Base-by-base conservation (phyloP, 1,140 invertebrate species). In the Calephelis virginiensis region DNA sequence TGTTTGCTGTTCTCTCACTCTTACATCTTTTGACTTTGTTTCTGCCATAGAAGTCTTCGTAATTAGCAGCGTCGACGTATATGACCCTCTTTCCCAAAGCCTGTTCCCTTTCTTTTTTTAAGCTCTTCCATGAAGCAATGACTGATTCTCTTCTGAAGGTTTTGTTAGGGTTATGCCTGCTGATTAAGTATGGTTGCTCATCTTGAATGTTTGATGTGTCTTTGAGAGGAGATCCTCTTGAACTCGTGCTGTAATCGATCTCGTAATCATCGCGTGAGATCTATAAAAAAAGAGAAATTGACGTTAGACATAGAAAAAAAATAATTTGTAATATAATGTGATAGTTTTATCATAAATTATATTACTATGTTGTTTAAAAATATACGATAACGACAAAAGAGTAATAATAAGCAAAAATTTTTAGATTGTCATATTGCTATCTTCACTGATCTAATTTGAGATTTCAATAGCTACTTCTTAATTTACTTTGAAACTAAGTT, bases 141-240 rank as follows among this genome's bases (percentile, higher is more conserved):
- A 91, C 87, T 6, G 85, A 85, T 69, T 91, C 89, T 6, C 89
- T 70, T 0, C 87, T 80, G 75, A 88, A 91, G 14, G 89, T 91
- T 67, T 88, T 89, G 74, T 91, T 91, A 0, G 89, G 89, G 66
- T 91, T 91, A 70, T 90, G 86, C 11, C 89, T 80, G 61, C 86
- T 90, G 71, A 91, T 89, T 70, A 78, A 81, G 70, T 85, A 89
- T 0, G 82, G 72, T 38, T 80, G 75, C 38, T 90, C 88, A 47
- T 90, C 86, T 63, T 90, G 85, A n/a, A 90, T 82, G 72, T 90
- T 90, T 6, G 88, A 87, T 5, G 86, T 90, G 61, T 90, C 88
- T 70, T 90, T 90, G 66, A 90, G 66, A 4, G 86, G 88, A 48
- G 86, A 89, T 8, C 84, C 85, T 68, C 88, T 73, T 1, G 85